Evolutionary conservation across 2,888 invertebrate genomes (phyloP).

Genomic region (Himalopsyche anomala): DNA sequence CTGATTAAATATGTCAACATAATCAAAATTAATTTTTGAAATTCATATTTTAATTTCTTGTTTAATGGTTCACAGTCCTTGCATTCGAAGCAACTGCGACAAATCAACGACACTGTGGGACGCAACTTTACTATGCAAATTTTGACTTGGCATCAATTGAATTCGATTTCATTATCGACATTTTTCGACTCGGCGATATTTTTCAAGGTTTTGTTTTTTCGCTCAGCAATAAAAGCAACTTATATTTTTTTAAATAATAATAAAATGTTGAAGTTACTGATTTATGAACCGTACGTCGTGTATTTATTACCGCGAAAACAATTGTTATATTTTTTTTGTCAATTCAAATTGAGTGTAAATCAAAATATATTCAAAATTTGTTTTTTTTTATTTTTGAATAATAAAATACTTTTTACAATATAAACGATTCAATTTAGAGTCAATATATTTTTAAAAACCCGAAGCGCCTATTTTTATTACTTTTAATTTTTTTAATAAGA

Average conservation of each 20-base stretch:
- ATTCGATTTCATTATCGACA: slow-evolving; percentile 20
- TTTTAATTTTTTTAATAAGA: too few relatives aligned
- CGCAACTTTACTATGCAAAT: slow-evolving; percentile 29
- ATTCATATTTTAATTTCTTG: not conserved
- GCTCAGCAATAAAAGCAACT: not conserved
- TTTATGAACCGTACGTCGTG: not conserved
- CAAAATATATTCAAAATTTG: slow-evolving; percentile 1
- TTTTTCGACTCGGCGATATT: not conserved
- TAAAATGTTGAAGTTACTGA: slow-evolving; percentile 6
- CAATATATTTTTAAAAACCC: too few relatives aligned
- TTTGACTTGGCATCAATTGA: slow-evolving; percentile 12
- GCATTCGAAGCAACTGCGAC: not conserved
- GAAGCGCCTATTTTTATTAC: too few relatives aligned
- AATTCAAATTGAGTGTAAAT: not conserved
- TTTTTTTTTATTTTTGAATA: not conserved
- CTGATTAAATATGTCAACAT: too few relatives aligned
- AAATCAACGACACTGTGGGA: slow-evolving; percentile 9
- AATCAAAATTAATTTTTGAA: too few relatives aligned
- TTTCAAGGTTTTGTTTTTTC: slow-evolving; percentile 18
- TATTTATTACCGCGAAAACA: slow-evolving; percentile 11
- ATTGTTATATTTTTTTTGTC: slow-evolving; percentile 12
- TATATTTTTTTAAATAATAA: not conserved
- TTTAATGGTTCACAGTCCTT: not conserved
- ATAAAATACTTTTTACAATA: too few relatives aligned
- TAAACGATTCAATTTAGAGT: too few relatives aligned